A percentile compares a stretch with the other conserved stretches of the same genome.
Conservation (phyloP, 2,113 vertebrate species). For the Pipra filicauda region DNA sequence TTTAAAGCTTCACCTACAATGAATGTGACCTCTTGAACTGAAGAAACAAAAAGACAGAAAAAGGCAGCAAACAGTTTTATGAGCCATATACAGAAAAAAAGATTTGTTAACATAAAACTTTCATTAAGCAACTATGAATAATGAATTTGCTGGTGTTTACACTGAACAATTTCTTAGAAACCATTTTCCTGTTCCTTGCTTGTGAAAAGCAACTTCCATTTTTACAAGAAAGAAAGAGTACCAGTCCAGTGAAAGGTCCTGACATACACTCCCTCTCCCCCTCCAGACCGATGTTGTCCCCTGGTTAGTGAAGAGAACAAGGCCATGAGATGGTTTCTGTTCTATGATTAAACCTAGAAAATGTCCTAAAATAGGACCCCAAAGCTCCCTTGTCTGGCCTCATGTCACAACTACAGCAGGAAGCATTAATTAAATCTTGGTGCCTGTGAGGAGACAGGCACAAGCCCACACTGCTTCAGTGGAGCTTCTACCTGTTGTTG, state of each 20-base stretch:
- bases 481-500: background rate
- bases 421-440: fast-evolving
- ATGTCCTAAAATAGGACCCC: background rate
- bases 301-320: background rate
- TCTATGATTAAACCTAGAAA: background rate
- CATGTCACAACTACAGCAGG: background rate
- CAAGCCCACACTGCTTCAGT: fast-evolving
- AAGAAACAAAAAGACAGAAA: background rate
- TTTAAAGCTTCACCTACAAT: background rate
- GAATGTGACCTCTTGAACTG: background rate
- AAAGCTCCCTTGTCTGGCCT: background rate
- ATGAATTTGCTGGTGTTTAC: constrained; percentile 34
- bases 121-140: constrained; percentile 46
- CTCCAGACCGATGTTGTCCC: background rate
- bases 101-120: constrained; percentile 48
- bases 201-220: background rate
- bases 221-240: background rate
- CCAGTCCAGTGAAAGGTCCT: background rate
- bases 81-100: background rate
- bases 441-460: background rate
- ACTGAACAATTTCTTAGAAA: background rate
- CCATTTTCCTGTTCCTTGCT: background rate
- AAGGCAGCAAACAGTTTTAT: background rate
- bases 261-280: fast-evolving
- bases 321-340: background rate